Percentiles rank a stretch among this genome's conserved stretches.
Evolutionary conservation across 2,113 vertebrate genomes (phyloP).

Genomic region (Chinchilla lanigera): DNA sequence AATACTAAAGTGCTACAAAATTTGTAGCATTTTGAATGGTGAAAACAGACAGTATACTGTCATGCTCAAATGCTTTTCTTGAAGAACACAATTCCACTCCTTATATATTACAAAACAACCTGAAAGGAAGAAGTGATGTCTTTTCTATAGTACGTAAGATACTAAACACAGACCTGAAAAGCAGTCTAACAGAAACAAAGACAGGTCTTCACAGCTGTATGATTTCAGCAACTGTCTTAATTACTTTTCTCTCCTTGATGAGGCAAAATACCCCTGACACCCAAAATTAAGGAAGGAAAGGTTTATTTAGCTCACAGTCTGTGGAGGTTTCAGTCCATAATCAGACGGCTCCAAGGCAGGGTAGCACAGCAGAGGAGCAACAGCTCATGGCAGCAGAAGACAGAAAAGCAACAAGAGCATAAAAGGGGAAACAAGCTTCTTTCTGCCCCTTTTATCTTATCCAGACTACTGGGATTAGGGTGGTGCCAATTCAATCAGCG

Average conservation of each 20-base stretch:
- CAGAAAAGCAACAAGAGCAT: neutral
- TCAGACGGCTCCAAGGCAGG: neutral
- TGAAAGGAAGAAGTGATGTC: conserved; percentile 89
- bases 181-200: conserved; percentile 81
- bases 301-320: conserved; percentile 88
- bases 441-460: neutral
- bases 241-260: neutral
- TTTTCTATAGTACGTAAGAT: conserved; percentile 91
- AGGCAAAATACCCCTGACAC: neutral
- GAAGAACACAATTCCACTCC: neutral
- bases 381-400: neutral
- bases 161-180: conserved; percentile 91
- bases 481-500: neutral
- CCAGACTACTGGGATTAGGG: neutral
- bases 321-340: neutral
- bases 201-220: neutral
- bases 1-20: too few relatives aligned
- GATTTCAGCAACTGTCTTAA: neutral
- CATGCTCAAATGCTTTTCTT: conserved; percentile 89
- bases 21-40: too few relatives aligned
- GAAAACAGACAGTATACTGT: conserved; percentile 43
- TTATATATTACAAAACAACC: conserved; percentile 90
- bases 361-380: neutral
- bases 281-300: neutral
- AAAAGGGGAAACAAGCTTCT: neutral